These are phyloP conservation scores for Chalcis sispes DNA, from an alignment of 2,888 invertebrate genomes.

Conservation along the genomic window DNA sequence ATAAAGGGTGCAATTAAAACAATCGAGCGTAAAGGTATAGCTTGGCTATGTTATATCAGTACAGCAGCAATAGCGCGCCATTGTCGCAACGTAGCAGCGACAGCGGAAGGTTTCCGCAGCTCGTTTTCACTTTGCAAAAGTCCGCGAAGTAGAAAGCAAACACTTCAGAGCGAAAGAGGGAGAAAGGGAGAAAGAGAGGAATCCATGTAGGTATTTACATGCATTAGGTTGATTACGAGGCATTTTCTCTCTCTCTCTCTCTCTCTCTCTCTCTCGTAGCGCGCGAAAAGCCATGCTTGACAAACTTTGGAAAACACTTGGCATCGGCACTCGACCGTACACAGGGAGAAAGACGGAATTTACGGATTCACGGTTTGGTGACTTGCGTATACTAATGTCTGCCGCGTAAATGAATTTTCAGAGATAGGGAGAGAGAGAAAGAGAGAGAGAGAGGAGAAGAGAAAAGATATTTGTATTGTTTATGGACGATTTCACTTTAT, in stretches of 20 bases:
- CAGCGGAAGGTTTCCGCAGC: neutral
- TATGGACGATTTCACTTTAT: neutral
- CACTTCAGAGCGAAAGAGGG: neutral
- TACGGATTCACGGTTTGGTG: conserved; percentile 2
- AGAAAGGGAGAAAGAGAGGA: neutral
- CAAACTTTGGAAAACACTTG: conserved; percentile 54
- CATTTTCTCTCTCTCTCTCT: no score
- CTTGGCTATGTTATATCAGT: no score
- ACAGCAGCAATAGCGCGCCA: no score
- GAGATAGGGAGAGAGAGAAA: neutral
- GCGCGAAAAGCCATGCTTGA: conserved; percentile 47
- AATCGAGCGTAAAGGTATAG: no score
- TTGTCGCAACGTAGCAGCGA: no score
- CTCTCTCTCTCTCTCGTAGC: no score
- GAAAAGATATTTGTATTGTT: conserved; percentile 5
- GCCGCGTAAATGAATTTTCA: no score
- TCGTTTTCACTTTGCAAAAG: conserved; percentile 10
- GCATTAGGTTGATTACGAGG: conserved; percentile 53
- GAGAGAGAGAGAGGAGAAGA: neutral
- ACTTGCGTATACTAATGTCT: neutral
- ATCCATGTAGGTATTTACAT: conserved; percentile 40
- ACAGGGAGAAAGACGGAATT: conserved; percentile 6
- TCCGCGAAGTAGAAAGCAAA: conserved; percentile 38
- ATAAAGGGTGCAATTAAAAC: no score
- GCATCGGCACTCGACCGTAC: neutral